Conservation (phyloP, 1,140 invertebrate genomes). For the Orussus abietinus region DNA sequence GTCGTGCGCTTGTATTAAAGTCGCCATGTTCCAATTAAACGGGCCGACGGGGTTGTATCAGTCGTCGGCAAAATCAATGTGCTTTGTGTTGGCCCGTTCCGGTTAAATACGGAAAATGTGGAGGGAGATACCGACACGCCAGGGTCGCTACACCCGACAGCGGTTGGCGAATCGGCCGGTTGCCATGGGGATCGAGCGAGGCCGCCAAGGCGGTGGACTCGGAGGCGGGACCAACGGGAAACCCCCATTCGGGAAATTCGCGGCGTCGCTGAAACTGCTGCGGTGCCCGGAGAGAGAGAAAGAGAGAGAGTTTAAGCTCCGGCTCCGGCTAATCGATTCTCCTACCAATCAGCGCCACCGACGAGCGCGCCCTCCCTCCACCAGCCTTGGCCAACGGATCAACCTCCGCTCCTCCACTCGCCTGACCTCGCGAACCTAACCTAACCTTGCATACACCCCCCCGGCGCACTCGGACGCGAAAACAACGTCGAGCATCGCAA, state of each 20-base stretch:
- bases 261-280: conserved; percentile 12
- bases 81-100: conserved; percentile 7
- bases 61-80: conserved; percentile 51
- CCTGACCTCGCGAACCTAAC: too few species aligned
- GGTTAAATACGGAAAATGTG: conserved; percentile 4
- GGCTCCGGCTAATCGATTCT: conserved; percentile 21
- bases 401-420: background rate
- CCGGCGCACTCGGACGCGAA: too few species aligned
- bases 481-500: too few species aligned
- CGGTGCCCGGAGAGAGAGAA: too few species aligned
- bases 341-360: conserved; percentile 23
- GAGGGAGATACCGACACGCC: conserved; percentile 12
- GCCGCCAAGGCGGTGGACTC: conserved; percentile 11
- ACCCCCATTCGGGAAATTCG: conserved; percentile 26
- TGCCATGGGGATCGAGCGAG: conserved; percentile 24
- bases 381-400: background rate
- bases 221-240: conserved; percentile 21
- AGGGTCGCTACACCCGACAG: conserved; percentile 26
- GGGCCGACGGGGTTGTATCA: conserved; percentile 52
- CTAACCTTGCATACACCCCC: too few species aligned
- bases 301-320: background rate
- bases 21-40: conserved; percentile 53
- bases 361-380: conserved; percentile 9
- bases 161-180: conserved; percentile 50
- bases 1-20: conserved; percentile 53